Base-by-base conservation (phyloP, 2,888 invertebrate species). In the Herminia tarsipennalis region DNA sequence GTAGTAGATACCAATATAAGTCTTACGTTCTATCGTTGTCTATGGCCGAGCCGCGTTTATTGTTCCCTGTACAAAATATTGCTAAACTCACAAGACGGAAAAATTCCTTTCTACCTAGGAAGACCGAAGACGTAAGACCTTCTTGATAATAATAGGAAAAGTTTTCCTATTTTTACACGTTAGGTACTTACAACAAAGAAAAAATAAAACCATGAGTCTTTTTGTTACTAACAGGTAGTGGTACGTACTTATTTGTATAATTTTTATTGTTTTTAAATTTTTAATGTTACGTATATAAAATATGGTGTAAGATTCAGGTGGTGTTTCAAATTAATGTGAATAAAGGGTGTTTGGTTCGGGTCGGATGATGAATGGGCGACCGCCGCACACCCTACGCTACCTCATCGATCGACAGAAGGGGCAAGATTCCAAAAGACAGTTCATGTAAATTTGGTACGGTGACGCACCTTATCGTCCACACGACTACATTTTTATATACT, bases 391-490 rank as follows among this genome's bases (percentile, higher is more conserved):
- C 52, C 56, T 66, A 63, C 70, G 59, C 53, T 66, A 64, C 70
- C 59, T 51, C 71, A 83, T 84, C 84, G 84, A 85, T 82, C 81
- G 72, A 61, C 52, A 51, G 48, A 54, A 59, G 66, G 66, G 71
- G 69, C 66, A 65, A 70, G 57, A 67, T 72, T 71, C 59, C 56
- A 62, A 70, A 72, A 70, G 70, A 66, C 66, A 62, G 59, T 44
- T 59, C 48, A 70, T 69, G 66, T 62, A 66, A 64, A 66, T 66
- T 48, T 48, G 51, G 47, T 27, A 42, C 35, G 47, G 40, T 62
- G 62, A 62, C 49, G 59, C 59, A 53, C 49, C 44, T 56, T 47
- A 44, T 49, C 28, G 44, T 39, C 42, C 47, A 38, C 24, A 45
- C 39, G 37, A 27, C 27, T 44, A 17, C 37, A 21, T 46, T 38